Evolutionary conservation across 2,797 vertebrate genomes (phyloP), one percentile per base, ranked within the genome.

Genomic region (Urocyon cinereoargenteus): DNA sequence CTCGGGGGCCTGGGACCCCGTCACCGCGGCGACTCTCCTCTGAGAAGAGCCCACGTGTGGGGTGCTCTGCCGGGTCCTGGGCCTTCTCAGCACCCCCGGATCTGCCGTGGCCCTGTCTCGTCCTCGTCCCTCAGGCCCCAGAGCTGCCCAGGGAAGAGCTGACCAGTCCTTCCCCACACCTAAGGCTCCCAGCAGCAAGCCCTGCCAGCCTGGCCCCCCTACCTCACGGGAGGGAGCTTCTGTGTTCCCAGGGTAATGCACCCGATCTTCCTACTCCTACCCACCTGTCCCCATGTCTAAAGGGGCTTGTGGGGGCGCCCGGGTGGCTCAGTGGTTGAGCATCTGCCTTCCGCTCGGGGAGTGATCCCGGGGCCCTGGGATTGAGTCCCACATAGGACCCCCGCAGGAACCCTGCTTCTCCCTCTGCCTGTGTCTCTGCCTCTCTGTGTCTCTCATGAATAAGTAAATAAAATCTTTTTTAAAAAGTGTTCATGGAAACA

Each of bases 171-270:
- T 66, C 24, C 22, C 21, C 5, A 21, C 12, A 1, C 53, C 5
- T 1, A n/a, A 24, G 16, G 45, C 77, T 66, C 73, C n/a, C 24
- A 2, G 1, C 55, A 45, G 66, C 26, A 28, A 53, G 11, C 26
- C 86, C 26, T 3, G 85, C 9, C 51, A 2, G 5, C n/a, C 24
- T 0, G 3, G 21, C 4, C 1, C 13, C 16, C 21, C 8, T 18
- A 3, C 13, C 28, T 34, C 64, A 1, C 6, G 12, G 40, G 45
- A n/a, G 4, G 66, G 26, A 81, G 55, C n/a, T 34, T 19, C 53
- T 6, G 2, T 5, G 2, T 16, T 62, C 28, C 55, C n/a, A 0
- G 3, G n/a, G 8, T 24, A 31, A 31, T 7, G 34, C 34, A 2
- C 1, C 6, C 9, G 40, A 2, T 36, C 24, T n/a, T n/a, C 34